Base-by-base conservation (phyloP, 1,140 invertebrate species). In the Hyles vespertilio region DNA sequence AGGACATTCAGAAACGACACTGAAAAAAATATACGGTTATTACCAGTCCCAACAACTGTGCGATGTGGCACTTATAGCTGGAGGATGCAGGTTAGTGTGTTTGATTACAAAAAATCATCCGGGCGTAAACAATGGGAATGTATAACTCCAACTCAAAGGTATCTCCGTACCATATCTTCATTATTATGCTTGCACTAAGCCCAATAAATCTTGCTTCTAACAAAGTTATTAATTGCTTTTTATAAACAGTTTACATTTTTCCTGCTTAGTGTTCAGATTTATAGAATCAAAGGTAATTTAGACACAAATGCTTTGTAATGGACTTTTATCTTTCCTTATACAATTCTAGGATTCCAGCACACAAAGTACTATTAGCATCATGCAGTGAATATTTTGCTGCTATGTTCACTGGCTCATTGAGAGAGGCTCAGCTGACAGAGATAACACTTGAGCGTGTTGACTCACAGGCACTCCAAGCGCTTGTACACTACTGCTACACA, bases 371-470 rank as follows among this genome's bases (percentile, higher is more conserved):
- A 57, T 91, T 98, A 50, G 95, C 95, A 74, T 95, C 96, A 59
- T 95, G 95, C 50, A 98, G 96, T 71, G 96, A 97, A 89, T 98
- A 98, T 88, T 98, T 98, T 91, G 93, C 95, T 51, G 96, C 96
- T 48, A 98, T 98, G 97, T 98, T 98, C 81, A 98, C 96, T 33
- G 95, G 94, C 67, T 94, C 94, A 64, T 87, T 98, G 55, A 90
- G 93, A 72, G 97, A 98, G 91, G 92, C 96, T n/a, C 93, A 91
- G 56, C 93, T 96, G 83, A 91, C 92, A 65, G 96, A 97, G 91
- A 93, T 98, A 36, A 94, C 93, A 61, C 88, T 98, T 69, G 93
- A 94, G 69, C 93, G 94, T 80, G 94, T 98, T 12, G 94, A 97
- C 81, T 92, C 95, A 12, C 95, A 97, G 84, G 95, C 96, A 57